Conservation (phyloP, 2,888 invertebrate genomes). For the Platycheirus rosarum region DNA sequence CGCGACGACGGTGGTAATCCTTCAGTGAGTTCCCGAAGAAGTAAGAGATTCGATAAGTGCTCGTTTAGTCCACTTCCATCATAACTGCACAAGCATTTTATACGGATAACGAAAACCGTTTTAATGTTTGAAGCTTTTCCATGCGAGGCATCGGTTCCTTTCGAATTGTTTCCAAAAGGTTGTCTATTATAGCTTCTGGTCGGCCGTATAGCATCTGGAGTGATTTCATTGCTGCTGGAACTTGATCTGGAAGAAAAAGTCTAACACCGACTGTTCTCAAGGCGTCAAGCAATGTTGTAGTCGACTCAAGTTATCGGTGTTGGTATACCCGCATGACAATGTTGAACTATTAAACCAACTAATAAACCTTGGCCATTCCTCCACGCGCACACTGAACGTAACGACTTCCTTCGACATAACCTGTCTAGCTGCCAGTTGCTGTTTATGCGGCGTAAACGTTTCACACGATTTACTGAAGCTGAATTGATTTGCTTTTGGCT, state of each 20-base stretch:
- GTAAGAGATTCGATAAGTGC: not conserved
- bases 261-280: not conserved
- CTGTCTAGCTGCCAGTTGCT: constrained; percentile 19
- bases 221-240: not conserved
- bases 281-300: not conserved
- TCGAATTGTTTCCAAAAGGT: too few species aligned
- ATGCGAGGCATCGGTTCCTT: too few species aligned
- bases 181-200: too few species aligned
- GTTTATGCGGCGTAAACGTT: constrained; percentile 12
- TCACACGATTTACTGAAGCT: not conserved
- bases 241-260: not conserved
- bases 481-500: constrained; percentile 5
- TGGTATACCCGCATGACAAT: not conserved
- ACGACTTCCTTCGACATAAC: constrained; percentile 11
- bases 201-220: not conserved
- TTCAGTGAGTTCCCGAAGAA: not conserved
- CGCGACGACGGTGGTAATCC: not conserved
- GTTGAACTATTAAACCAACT: not conserved
- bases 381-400: not conserved
- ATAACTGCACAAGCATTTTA: too few species aligned
- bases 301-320: not conserved
- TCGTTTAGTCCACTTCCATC: not conserved
- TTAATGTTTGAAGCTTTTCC: too few species aligned
- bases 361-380: not conserved
- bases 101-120: too few species aligned